Conservation (phyloP, 2,888 invertebrate species). For the Melieria picta region DNA sequence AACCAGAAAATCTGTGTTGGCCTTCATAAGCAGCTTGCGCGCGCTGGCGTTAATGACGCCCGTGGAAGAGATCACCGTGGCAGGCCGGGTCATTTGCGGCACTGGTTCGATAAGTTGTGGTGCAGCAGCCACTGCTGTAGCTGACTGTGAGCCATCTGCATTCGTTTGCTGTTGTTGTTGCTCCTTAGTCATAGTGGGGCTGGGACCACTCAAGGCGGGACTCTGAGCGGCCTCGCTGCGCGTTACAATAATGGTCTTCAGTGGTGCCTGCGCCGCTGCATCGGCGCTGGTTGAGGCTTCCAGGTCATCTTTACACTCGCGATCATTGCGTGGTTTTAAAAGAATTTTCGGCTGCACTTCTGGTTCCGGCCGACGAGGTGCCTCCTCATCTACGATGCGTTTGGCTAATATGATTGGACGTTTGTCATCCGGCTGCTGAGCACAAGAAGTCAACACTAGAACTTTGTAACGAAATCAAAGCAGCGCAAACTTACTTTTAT, state of each 20-base stretch:
- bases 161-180: slow-evolving; percentile 15
- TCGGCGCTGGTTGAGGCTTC: slow-evolving; percentile 24
- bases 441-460: neutral
- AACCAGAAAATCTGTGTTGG: slow-evolving; percentile 85
- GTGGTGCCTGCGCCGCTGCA: slow-evolving; percentile 35
- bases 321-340: slow-evolving; percentile 54
- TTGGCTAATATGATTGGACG: slow-evolving; percentile 56
- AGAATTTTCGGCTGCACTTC: slow-evolving; percentile 62
- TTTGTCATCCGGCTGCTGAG: slow-evolving; percentile 46
- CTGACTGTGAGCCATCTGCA: neutral
- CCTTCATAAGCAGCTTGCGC: slow-evolving; percentile 57
- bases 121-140: slow-evolving; percentile 7
- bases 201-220: slow-evolving; percentile 40
- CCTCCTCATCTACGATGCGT: slow-evolving; percentile 45
- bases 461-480: neutral
- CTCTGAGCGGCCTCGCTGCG: slow-evolving; percentile 45
- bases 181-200: slow-evolving; percentile 45
- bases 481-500: slow-evolving; percentile 48
- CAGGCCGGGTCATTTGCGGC: slow-evolving; percentile 59
- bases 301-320: slow-evolving; percentile 28
- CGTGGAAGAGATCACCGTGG: slow-evolving; percentile 55
- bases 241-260: slow-evolving; percentile 60
- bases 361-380: slow-evolving; percentile 11
- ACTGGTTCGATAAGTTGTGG: slow-evolving; percentile 47
- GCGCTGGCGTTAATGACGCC: slow-evolving; percentile 56